Conservation (phyloP, 2,888 invertebrate species). For the Lasiommata megera region DNA sequence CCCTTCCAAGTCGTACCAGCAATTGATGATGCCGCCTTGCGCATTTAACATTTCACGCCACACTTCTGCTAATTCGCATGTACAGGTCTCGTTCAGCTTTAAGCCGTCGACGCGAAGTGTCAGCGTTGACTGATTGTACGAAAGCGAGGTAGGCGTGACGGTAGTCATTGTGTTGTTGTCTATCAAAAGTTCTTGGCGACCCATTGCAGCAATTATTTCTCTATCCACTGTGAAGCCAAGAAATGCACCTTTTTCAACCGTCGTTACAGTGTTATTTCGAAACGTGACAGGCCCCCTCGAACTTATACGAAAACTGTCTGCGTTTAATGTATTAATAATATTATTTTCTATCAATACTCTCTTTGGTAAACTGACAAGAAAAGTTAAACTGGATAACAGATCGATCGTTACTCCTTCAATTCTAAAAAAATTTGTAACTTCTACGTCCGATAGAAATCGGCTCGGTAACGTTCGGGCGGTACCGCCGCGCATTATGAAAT, state of each 20-base stretch:
- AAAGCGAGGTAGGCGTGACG: constrained; percentile 80
- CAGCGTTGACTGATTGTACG: constrained; percentile 80
- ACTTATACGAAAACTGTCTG: constrained; percentile 84
- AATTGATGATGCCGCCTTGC: constrained; percentile 61
- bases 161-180: constrained; percentile 83
- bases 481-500: constrained; percentile 84
- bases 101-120: constrained; percentile 81
- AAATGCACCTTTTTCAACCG: constrained; percentile 83
- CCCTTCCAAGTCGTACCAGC: constrained; percentile 66
- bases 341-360: constrained; percentile 83
- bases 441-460: constrained; percentile 87
- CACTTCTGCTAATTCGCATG: constrained; percentile 71
- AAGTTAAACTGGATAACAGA: constrained; percentile 85
- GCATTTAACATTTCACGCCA: constrained; percentile 59
- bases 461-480: constrained; percentile 84
- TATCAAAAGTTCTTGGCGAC: constrained; percentile 78
- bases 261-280: constrained; percentile 83
- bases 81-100: constrained; percentile 81
- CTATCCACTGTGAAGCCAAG: constrained; percentile 78
- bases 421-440: constrained; percentile 84
- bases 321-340: constrained; percentile 80
- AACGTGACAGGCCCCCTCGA: constrained; percentile 84
- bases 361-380: constrained; percentile 84
- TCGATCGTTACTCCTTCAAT: constrained; percentile 85
- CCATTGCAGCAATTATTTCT: constrained; percentile 64